Evolutionary conservation across 2,888 invertebrate species (phyloP), one percentile per base, ranked within the genome.

Genomic region (Aquatica leii): DNA sequence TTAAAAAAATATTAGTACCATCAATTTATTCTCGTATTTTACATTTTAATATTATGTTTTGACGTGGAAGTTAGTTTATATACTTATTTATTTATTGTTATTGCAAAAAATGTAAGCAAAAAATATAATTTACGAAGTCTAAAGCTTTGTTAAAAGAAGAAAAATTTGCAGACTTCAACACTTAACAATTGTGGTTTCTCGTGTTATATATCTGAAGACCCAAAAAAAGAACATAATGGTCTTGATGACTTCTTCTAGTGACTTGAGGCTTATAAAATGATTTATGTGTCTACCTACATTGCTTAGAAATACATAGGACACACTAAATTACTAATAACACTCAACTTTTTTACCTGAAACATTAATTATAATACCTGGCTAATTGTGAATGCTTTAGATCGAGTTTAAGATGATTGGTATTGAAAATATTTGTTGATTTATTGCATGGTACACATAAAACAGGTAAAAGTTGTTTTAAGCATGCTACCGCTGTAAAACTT

Each of bases 331-430:
- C 66, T 58, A 60, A 59, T 51, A 51, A 51, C 52, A 60, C 59
- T 58, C 55, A 61, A 51, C 49, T 66, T 62, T 58, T 67, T 70
- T 70, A 69, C 69, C 69, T 69, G 70, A 63, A 65, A 70, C 65
- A 63, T 70, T 69, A 67, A 70, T 70, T 70, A 70, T 66, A 67
- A 70, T 70, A 62, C 70, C 67, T 68, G 54, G 65, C 69, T 70
- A 70, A 70, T 69, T 70, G 67, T 70, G 59, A 67, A 54, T 48
- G 41, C 55, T 63, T 59, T 49, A 54, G 54, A 58, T 61, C 62
- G 59, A 60, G 62, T 62, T 67, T 61, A 62, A 14, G 34, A 12
- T 55, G 60, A 50, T 55, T 61, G 49, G 50, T 37, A 53, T 46
- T 53, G 43, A 53, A 59, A 52, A 37, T 53, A 59, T 59, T 52